These are phyloP conservation scores for Gambusia yucatana DNA, from an alignment of 2,797 vertebrate genomes.

Conservation along the genomic window DNA sequence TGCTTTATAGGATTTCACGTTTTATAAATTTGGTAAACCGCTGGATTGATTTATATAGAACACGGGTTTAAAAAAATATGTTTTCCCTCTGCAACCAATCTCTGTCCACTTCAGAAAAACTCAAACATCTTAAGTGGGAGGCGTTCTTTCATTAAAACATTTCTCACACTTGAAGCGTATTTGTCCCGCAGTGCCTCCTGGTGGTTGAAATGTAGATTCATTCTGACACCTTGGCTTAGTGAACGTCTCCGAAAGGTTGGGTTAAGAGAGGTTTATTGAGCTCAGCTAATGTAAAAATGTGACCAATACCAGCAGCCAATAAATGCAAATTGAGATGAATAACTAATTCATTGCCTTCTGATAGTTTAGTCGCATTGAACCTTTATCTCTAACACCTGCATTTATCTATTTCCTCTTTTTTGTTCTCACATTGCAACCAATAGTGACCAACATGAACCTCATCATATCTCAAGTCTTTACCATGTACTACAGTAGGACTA, in stretches of 20 bases:
- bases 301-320: not conserved
- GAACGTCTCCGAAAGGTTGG: not conserved
- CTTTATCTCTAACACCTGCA: not conserved
- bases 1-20: not conserved
- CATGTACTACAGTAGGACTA: not conserved
- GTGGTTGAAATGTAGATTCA: conserved; percentile 27
- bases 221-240: not conserved
- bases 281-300: not conserved
- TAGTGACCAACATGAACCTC: not conserved
- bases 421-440: not conserved
- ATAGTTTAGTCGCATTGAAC: not conserved
- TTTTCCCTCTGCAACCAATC: not conserved
- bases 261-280: not conserved
- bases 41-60: not conserved
- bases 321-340: not conserved
- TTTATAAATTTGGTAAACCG: not conserved
- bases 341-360: not conserved
- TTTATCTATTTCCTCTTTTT: not conserved
- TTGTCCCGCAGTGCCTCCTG: conserved; percentile 38
- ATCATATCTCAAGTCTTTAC: not conserved
- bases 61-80: not conserved
- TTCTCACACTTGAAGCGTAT: not conserved
- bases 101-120: not conserved
- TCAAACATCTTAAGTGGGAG: not conserved
- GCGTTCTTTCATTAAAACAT: not conserved